phyloP scores from a whole-genome alignment of 2,113 vertebrate genomes.

The Ovibos moschatus region DNA sequence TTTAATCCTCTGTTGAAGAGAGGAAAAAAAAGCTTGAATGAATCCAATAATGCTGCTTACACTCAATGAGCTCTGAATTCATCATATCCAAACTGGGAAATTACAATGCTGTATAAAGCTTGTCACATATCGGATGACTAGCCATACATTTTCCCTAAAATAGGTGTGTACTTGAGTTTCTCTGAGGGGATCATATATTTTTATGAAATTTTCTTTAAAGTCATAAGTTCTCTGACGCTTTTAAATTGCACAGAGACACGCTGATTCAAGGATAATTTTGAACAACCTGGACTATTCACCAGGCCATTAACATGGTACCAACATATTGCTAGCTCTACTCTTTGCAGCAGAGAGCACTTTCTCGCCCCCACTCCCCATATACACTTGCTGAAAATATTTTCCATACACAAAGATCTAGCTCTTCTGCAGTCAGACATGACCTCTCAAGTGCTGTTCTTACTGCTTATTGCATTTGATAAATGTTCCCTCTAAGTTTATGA shows the following conservation, averaged over 20 bases:
- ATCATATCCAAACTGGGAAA: not conserved
- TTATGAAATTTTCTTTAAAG: not conserved
- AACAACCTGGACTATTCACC: not conserved
- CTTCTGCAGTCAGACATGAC: not conserved
- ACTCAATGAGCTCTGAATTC: conserved; percentile 14
- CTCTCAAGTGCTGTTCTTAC: not conserved
- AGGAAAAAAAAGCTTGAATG: not conserved
- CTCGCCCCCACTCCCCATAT: not conserved
- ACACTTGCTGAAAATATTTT: not conserved
- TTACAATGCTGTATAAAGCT: not conserved
- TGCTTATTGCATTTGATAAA: not conserved
- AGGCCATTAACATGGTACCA: not conserved
- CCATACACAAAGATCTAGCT: not conserved
- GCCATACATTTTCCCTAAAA: not conserved
- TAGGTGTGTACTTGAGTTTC: not conserved
- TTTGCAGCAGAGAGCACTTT: not conserved
- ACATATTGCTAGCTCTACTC: not conserved
- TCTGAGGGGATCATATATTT: not conserved
- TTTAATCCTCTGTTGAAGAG: not conserved
- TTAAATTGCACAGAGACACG: not conserved
- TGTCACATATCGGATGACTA: not conserved
- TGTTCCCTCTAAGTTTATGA: not conserved
- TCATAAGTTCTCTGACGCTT: not conserved
- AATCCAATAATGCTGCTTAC: not conserved
- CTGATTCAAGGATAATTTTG: not conserved